Base-by-base conservation (phyloP, 2,888 invertebrate species). In the Lamproptera curius region DNA sequence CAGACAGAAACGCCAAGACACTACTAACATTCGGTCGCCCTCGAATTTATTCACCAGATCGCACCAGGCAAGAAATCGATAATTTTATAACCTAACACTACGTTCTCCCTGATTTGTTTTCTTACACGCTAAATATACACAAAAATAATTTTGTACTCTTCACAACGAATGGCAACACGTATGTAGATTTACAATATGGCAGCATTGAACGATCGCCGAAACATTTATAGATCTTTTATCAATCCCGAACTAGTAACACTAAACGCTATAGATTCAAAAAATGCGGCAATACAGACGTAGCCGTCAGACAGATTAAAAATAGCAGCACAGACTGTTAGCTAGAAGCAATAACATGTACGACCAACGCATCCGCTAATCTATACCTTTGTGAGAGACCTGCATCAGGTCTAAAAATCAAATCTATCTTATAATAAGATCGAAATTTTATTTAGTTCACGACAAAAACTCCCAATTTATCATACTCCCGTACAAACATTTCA, bases 141-240 rank as follows among this genome's bases (percentile, higher is more conserved):
- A 85, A 87, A 80, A 85, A 86, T 85, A 86, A 84, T 86, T 85
- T 87, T 87, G 87, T 86, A 87, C 87, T 87, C 86, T 84, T 31
- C 73, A 64, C 68, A 77, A 78, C 80, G 84, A 86, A 85, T 85
- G 83, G 86, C 84, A 83, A 79, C 81, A 80, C 70, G 66, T 70
- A 28, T 35, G 43, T 43, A 28, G 43, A 64, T 62, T 61, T 58
- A 57, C 63, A 69, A 67, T 78, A 83, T 84, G 83, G 85, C 84
- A 84, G 75, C 75, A 58, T 77, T 76, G 74, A 75, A 79, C 76
- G 72, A 67, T 73, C 52, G 60, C 63, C 63, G 51, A 59, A 57
- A 31, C 20, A 38, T 39, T 36, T 46, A 51, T 46, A 49, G 39
- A 20, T 55, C 55, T 54, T 50, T 48, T 47, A 56, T 55, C 46